phyloP scores from a whole-genome alignment of 1,140 invertebrate species.

The Muscidifurax raptorellus region DNA sequence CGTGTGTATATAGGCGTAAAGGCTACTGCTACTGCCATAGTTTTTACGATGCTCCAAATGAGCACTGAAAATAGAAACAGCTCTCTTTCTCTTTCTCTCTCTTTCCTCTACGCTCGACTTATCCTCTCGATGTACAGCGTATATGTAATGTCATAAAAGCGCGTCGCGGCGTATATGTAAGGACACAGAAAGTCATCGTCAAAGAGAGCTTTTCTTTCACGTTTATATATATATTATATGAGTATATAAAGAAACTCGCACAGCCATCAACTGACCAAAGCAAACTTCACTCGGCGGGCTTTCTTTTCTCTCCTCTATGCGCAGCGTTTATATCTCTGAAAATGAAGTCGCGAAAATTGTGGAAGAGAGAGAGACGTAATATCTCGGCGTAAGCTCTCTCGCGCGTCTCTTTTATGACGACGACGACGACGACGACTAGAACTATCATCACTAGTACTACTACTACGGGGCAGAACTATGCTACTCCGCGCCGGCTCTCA shows the following conservation, averaged over 20 bases:
- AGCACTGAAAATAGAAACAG: conserved; percentile 45
- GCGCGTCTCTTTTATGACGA: conserved; percentile 72
- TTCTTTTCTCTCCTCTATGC: neutral
- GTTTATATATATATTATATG: neutral
- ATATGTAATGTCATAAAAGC: conserved; percentile 22
- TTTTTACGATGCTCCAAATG: conserved; percentile 41
- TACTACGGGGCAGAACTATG: neutral
- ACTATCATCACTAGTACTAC: neutral
- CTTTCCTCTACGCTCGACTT: conserved; percentile 17
- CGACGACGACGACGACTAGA: conserved; percentile 65
- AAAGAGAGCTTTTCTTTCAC: conserved; percentile 22
- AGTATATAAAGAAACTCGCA: neutral
- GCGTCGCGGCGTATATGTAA: too few relatives aligned
- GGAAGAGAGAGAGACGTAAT: conserved; percentile 65
- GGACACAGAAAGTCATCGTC: neutral
- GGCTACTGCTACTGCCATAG: neutral
- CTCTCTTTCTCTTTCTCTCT: conserved; percentile 2
- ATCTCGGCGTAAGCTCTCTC: conserved; percentile 70
- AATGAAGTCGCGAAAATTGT: conserved; percentile 72
- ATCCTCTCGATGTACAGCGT: conserved; percentile 24
- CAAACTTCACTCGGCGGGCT: neutral
- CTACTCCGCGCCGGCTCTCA: conserved; percentile 61
- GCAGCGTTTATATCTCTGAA: conserved; percentile 31
- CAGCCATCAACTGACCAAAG: neutral
- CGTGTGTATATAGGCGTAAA: conserved; percentile 20